These are phyloP conservation scores for Hippocampus kuda DNA, from an alignment of 2,797 vertebrate species.

Conservation along the genomic window DNA sequence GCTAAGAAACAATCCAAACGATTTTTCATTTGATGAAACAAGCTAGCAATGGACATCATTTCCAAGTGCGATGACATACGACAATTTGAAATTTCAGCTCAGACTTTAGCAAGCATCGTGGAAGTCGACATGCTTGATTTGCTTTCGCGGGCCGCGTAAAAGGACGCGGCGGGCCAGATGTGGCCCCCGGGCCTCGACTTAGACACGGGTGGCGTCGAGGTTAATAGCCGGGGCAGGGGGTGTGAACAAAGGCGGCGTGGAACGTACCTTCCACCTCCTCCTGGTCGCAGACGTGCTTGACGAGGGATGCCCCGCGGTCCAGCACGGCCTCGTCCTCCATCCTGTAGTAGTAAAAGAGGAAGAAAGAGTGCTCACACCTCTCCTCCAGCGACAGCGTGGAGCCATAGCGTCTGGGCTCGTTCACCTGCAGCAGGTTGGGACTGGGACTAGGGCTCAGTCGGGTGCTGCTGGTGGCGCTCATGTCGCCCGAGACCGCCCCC, in stretches of 20 bases:
- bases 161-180: too few relatives aligned
- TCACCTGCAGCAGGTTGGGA: constrained; percentile 70
- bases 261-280: constrained; percentile 93
- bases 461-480: constrained; percentile 54
- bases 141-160: too few relatives aligned
- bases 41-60: too few relatives aligned
- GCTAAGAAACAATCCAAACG: too few relatives aligned
- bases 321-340: constrained; percentile 98
- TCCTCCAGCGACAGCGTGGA: constrained; percentile 80
- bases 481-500: constrained; percentile 28
- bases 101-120: too few relatives aligned
- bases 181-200: too few relatives aligned
- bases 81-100: too few relatives aligned
- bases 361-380: constrained; percentile 95
- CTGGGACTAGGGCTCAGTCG: constrained; percentile 54
- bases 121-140: too few relatives aligned
- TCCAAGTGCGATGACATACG: too few relatives aligned
- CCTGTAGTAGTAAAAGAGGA: constrained; percentile 98
- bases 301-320: constrained; percentile 91
- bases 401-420: constrained; percentile 74
- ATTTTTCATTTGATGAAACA: too few relatives aligned
- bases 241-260: background rate
- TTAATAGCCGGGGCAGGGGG: background rate
- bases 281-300: constrained; percentile 90
- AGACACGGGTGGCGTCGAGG: too few relatives aligned